phyloP scores from a whole-genome alignment of 2,888 invertebrate species.

The Chrysopilus asiliformis region DNA sequence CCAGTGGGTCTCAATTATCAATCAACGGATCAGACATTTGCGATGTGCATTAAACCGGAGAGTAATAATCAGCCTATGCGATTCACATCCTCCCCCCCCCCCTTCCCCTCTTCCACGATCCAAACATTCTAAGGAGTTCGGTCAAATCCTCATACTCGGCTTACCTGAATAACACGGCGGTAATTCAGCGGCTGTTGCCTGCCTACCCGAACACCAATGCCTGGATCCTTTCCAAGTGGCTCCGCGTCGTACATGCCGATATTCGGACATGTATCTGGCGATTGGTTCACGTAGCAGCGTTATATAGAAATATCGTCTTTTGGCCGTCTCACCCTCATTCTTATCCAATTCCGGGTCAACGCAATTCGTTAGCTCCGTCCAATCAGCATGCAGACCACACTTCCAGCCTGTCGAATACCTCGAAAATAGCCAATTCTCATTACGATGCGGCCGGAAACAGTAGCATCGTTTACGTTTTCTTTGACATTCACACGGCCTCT shows the following conservation, averaged over 20 bases:
- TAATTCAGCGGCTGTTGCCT: slow-evolving; percentile 67
- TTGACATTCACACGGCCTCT: slow-evolving; percentile 89
- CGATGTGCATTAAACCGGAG: no score
- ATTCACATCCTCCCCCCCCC: no score
- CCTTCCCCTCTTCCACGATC: no score
- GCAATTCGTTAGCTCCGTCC: slow-evolving; percentile 90
- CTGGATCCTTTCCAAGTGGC: slow-evolving; percentile 87
- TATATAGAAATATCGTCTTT: slow-evolving; percentile 89
- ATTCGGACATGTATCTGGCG: slow-evolving; percentile 87
- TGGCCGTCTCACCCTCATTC: slow-evolving; percentile 69
- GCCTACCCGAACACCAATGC: slow-evolving; percentile 59
- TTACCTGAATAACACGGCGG: slow-evolving; percentile 57
- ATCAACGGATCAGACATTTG: no score
- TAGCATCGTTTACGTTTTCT: slow-evolving; percentile 77
- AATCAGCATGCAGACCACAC: slow-evolving; percentile 96
- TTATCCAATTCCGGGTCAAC: slow-evolving; percentile 85
- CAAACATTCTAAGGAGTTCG: no score
- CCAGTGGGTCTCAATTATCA: no score
- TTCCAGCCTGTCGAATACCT: slow-evolving; percentile 96
- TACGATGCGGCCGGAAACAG: slow-evolving; percentile 82
- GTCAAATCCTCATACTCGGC: no score
- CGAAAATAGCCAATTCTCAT: slow-evolving; percentile 95
- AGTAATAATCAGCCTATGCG: no score
- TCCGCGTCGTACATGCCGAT: slow-evolving; percentile 89
- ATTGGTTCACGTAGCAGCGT: slow-evolving; percentile 91